Evolutionary conservation across 2,888 invertebrate genomes (phyloP), one percentile per base, ranked within the genome.

Genomic region (Drosophila gaucha): DNA sequence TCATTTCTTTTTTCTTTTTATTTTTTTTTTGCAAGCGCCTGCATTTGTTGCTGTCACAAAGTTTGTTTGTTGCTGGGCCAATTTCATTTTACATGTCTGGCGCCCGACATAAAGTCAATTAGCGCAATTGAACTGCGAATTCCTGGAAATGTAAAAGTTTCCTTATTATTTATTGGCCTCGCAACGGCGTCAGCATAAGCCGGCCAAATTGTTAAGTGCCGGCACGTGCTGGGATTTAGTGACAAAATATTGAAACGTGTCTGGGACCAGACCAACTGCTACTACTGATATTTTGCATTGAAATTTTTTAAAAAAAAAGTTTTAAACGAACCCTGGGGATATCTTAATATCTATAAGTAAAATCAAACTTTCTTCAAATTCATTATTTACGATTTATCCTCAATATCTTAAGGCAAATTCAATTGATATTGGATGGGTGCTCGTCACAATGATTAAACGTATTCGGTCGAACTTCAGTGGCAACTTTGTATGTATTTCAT

Each of bases 61-160:
- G 22, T 71, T 83, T 59, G 30, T 36, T 31, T 55, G 47, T 36
- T 43, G 41, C 28, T 35, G 38, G 31, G 38, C 22, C 26, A 54
- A 36, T 44, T 52, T 50, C 30, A 36, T 43, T 24, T 33, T 18
- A 46, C 46, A 8, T 24, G 14, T 20, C 36, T 46, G 54, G 31
- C 51, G 44, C 22, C 46, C 43, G 22, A 69, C 52, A 36, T 33
- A 74, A 80, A 79, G 86, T 79, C 86, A 87, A 84, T 84, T 84
- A 84, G 77, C 73, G 43, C 86, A 83, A 83, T 86, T 86, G 84
- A 82, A 80, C 64, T 57, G 56, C 39, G 55, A 77, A 43, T 83
- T 76, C 67, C 55, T 46, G 64, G 74, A 80, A 83, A 64, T 62
- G 50, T 44, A 24, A 76, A 86, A 86, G 56, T 79, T 83, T 67